A percentile compares a stretch with the other conserved stretches of the same genome.
These are phyloP conservation scores for Atrichornis clamosus DNA, from an alignment of 2,113 vertebrate genomes.

Conservation along the genomic window DNA sequence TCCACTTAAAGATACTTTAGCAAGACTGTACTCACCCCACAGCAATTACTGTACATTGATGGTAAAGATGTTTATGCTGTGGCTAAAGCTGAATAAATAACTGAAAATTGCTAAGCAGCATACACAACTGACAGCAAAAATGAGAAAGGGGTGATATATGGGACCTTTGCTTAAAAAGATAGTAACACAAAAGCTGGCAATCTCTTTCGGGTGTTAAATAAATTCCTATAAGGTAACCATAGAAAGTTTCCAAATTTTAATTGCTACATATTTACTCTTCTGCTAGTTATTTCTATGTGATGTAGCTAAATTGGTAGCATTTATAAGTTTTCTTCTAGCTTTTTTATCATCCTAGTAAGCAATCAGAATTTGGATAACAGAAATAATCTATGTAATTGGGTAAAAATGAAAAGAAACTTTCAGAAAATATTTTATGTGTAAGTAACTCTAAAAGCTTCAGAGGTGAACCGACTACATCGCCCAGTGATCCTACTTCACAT, in stretches of 20 bases:
- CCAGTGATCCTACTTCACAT: not conserved
- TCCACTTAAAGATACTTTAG: conserved; percentile 25
- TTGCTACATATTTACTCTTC: not conserved
- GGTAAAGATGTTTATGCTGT: conserved; percentile 32
- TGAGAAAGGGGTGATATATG: conserved; percentile 11
- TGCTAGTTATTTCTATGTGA: not conserved
- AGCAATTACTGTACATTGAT: conserved; percentile 31
- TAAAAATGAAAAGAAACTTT: not conserved
- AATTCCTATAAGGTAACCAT: not conserved
- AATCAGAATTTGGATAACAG: not conserved
- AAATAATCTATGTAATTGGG: not conserved
- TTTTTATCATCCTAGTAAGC: not conserved
- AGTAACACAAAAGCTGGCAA: not conserved
- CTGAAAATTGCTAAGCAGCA: conserved; percentile 20
- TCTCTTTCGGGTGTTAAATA: not conserved
- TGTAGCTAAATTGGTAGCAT: not conserved
- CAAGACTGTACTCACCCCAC: conserved; percentile 16
- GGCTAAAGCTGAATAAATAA: conserved; percentile 48
- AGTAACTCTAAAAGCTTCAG: not conserved
- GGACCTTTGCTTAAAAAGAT: not conserved
- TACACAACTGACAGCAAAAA: not conserved
- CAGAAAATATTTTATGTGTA: not conserved
- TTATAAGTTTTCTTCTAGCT: not conserved
- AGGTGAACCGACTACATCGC: not conserved
- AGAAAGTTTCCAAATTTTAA: conserved; percentile 17